Base-by-base conservation (phyloP, 1,140 invertebrate genomes). In the Manduca sexta region DNA sequence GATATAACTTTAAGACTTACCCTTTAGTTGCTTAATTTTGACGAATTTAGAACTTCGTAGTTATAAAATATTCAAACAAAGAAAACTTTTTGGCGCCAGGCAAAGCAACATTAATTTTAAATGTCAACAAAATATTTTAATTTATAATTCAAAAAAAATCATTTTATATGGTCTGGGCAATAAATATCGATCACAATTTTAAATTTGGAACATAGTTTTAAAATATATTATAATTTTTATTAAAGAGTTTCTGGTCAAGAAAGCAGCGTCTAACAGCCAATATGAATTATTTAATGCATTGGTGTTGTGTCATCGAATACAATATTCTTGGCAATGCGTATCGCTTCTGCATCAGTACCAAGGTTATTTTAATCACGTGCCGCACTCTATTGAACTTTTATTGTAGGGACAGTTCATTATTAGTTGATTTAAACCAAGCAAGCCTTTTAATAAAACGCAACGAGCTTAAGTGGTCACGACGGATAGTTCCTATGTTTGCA, bases 21-120 rank as follows among this genome's bases (percentile, higher is more conserved):
- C 66, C 57, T 74, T 69, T 60, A 75, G 49, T 65, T 69, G 66
- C 64, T 74, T 75, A 78, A 78, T 75, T 68, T 75, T 74, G 68
- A 50, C 47, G 21, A 48, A 15, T n/a, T 47, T 26, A 29, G 8
- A 26, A 5, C 21, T 26, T 5, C 21, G 0, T 21, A 16, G 46
- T 18, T 41, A 29, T 49, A 14, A 21, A 41, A 16, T n/a, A 16
- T 43, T 29, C 37, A 30, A 21, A 33, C 10, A 29, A 18, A 43
- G 17, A 49, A 43, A 49, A 33, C 14, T 47, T n/a, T 10, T 35
- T 4, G 18, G 21, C 17, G n/a, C 15, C 15, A 21, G 33, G 33
- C 18, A 38, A 33, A 3, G 11, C n/a, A 21, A 38, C 2, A 26
- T 37, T 26, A 38, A 37, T 13, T 18, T 21, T 17, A 34, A 45